Evolutionary conservation across 2,113 vertebrate species (phyloP), one percentile per base, ranked within the genome.

Genomic region (Gallinago jamesoni): DNA sequence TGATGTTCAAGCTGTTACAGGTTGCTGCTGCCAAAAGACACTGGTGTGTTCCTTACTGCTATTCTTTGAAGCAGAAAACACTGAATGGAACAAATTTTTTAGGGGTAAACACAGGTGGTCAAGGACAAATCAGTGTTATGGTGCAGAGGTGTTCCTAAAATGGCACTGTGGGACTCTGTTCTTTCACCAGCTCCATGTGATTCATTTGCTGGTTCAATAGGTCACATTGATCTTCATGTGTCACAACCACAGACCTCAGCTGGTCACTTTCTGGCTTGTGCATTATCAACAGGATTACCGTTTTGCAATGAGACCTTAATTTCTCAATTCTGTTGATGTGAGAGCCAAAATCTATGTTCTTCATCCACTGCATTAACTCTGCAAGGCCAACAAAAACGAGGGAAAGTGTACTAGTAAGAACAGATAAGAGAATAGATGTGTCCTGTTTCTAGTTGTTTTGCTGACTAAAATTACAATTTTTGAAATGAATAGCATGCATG

Each of bases 291-390:
- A 57, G 76, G 30, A 64, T 68, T 82, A 63, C 66, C 62, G 1
- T 96, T 97, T 97, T 92, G 88, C 90, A 96, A 86, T 70, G 83
- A 19, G 27, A 19, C 86, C 76, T 72, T 94, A 86, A 89, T 92
- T 96, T 96, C 94, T 90, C 90, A 95, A 79, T 91, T 87, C 62
- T 69, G 27, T 57, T 75, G 48, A 19, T 82, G 27, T 6, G 48
- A 62, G 69, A 76, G 74, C 86, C 90, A 94, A 92, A 91, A 89
- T 91, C 80, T 89, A 4, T 84, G 62, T 39, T 37, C 24, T 76
- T 87, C 5, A 1, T 75, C 33, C 30, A 22, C 86, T 81, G 48
- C 12, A 13, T 78, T 94, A 90, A 57, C 45, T 96, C 68, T 91
- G 17, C 62, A 87, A 89, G 52, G 77, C 62, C 48, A 84, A 64